phyloP scores from a whole-genome alignment of 2,113 vertebrate species.

The Pituophis catenifer region DNA sequence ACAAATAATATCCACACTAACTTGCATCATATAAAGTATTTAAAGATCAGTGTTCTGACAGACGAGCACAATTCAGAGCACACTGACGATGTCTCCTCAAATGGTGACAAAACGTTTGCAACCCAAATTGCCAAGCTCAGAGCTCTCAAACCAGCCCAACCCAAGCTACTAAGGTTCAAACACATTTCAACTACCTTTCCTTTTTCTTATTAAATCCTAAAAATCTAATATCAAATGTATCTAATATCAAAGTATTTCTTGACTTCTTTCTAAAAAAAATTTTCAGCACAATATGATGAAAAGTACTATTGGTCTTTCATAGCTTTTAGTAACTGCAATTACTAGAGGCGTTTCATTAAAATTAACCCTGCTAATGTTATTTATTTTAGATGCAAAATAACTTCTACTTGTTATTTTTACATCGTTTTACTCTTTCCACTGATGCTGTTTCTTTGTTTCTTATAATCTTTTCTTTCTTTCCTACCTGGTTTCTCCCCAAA shows the following conservation, averaged over 20 bases:
- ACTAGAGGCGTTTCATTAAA: neutral
- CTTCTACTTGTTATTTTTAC: neutral
- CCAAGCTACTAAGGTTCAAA: no score
- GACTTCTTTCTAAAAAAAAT: neutral
- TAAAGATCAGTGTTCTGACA: no score
- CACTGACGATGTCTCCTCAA: no score
- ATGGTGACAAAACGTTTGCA: no score
- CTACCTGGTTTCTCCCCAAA: neutral
- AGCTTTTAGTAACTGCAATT: neutral
- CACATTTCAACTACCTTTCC: neutral
- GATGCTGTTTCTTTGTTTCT: neutral
- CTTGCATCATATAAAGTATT: no score
- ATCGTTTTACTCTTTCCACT: neutral
- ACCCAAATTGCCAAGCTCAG: no score
- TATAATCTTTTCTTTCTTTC: no score
- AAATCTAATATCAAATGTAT: neutral
- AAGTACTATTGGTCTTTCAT: neutral
- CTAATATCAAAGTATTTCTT: neutral
- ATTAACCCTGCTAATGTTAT: neutral
- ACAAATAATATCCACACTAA: no score
- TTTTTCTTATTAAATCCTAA: neutral
- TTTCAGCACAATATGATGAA: neutral
- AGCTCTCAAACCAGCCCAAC: no score
- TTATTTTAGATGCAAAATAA: neutral
- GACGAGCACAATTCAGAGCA: no score